phyloP scores from a whole-genome alignment of 30 jellyfish, hydroid and myxozoan species.

The Cassiopea xamachana region DNA sequence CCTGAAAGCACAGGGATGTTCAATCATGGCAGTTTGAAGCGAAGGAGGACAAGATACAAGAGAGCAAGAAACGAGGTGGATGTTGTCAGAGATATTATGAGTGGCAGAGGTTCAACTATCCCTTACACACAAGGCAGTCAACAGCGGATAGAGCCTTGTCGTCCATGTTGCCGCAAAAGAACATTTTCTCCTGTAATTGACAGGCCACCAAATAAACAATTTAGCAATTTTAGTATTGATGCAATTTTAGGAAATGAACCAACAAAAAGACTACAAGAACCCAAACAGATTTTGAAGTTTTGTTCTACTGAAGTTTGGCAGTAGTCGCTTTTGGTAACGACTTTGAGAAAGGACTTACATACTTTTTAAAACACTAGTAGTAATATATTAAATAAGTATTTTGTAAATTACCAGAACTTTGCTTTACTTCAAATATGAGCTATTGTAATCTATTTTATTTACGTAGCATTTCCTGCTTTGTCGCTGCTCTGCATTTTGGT shows the following conservation, averaged over 20 bases:
- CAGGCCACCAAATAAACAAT: slow-evolving; percentile 31
- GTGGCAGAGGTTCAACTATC: background rate
- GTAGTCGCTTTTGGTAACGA: background rate
- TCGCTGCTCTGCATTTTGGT: too few species aligned
- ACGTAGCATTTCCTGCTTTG: too few species aligned
- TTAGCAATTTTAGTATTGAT: slow-evolving; percentile 60
- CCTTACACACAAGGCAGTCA: background rate
- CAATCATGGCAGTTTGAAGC: slow-evolving; percentile 75
- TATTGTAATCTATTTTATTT: too few species aligned
- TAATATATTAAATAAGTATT: too few species aligned
- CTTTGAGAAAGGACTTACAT: too few species aligned
- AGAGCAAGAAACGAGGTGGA: slow-evolving; percentile 54
- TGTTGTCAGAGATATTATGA: slow-evolving; percentile 30
- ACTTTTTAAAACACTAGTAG: too few species aligned
- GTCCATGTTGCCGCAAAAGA: background rate
- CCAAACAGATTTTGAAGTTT: slow-evolving; percentile 34
- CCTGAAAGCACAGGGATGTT: slow-evolving; percentile 75
- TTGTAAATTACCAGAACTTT: too few species aligned
- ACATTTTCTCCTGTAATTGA: slow-evolving; percentile 15
- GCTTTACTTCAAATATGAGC: too few species aligned
- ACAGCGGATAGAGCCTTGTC: background rate
- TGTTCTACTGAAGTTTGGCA: slow-evolving; percentile 52
- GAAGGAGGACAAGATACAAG: slow-evolving; percentile 63
- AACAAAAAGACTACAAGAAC: background rate
- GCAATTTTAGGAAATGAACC: slow-evolving; percentile 54